Evolutionary conservation across 2,888 invertebrate genomes (phyloP), one percentile per base, ranked within the genome.

Genomic region (Baccha elongata): DNA sequence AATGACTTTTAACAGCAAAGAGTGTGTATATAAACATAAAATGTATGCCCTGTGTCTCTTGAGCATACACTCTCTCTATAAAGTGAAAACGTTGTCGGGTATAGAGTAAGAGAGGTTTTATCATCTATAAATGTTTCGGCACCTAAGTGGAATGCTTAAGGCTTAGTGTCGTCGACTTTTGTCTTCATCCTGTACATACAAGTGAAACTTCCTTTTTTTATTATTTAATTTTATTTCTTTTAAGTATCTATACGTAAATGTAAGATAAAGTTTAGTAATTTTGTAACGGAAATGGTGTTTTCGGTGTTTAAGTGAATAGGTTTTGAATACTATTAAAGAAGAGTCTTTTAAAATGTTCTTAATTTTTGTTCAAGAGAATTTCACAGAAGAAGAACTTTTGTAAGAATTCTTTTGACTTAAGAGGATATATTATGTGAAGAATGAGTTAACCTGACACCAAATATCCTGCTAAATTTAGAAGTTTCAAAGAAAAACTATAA

Each of bases 71-170:
- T n/a, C n/a, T n/a, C n/a, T n/a, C n/a, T n/a, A n/a, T n/a, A n/a
- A n/a, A n/a, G n/a, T n/a, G n/a, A n/a, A n/a, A n/a, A n/a, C n/a
- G n/a, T n/a, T n/a, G n/a, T n/a, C n/a, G n/a, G n/a, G n/a, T n/a
- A n/a, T n/a, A n/a, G n/a, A 15, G 6, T 64, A 23, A 53, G 26
- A n/a, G 40, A 50, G 44, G 74, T 58, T 37, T 55, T 80, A 44
- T 75, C 29, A 74, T 74, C 42, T 32, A 58, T 75, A 81, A 75
- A 81, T 71, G 75, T 73, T 67, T 81, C 48, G 58, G 55, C 50
- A 69, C 37, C n/a, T 60, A 81, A 75, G 69, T 75, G 69, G 58
- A 80, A 69, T 52, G 60, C 80, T 81, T 75, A 46, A 65, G 80
- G 75, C 65, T 55, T 50, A 29, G 15, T 69, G 40, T 67, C 17